phyloP scores from a whole-genome alignment of 2,113 vertebrate species.

The Tachysurus vachellii region DNA sequence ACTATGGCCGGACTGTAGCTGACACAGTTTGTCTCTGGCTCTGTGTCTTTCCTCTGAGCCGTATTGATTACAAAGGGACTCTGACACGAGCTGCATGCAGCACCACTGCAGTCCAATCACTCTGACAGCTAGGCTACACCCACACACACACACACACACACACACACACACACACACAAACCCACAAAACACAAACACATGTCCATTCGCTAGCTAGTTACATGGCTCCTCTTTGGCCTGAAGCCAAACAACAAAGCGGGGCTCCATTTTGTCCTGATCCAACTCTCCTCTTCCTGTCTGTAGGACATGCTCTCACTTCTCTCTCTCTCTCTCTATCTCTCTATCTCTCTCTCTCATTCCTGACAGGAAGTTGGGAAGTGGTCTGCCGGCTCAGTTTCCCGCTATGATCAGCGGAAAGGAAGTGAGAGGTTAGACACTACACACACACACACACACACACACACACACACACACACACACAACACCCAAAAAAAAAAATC shows the following conservation, averaged over 20 bases:
- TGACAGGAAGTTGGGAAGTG: slow-evolving; percentile 69
- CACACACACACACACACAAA: slow-evolving; percentile 22
- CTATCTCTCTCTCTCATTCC: slow-evolving; percentile 48
- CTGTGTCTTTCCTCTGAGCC: slow-evolving; percentile 41
- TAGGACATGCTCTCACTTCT: slow-evolving; percentile 5
- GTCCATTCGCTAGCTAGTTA: background rate
- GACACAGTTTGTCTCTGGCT: slow-evolving; percentile 33
- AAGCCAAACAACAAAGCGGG: slow-evolving; percentile 12
- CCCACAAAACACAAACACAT: background rate
- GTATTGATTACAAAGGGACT: slow-evolving; percentile 61
- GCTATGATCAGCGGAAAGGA: slow-evolving; percentile 71
- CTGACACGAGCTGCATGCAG: slow-evolving; percentile 63
- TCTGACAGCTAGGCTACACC: slow-evolving; percentile 39
- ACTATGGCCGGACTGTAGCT: background rate
- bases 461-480: background rate
- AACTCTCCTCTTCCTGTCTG: slow-evolving; percentile 20
- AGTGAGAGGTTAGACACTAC: slow-evolving; percentile 34
- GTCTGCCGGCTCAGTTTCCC: slow-evolving; percentile 70
- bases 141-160: slow-evolving; percentile 20
- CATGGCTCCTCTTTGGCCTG: slow-evolving; percentile 15
- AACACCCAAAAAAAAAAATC: background rate
- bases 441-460: background rate
- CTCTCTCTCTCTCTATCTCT: background rate
- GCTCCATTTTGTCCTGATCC: slow-evolving; percentile 32
- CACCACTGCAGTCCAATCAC: slow-evolving; percentile 66